Percentiles rank a stretch among this genome's conserved stretches.
Evolutionary conservation across 2,113 vertebrate species (phyloP).

Genomic region (Myotis lucifugus): DNA sequence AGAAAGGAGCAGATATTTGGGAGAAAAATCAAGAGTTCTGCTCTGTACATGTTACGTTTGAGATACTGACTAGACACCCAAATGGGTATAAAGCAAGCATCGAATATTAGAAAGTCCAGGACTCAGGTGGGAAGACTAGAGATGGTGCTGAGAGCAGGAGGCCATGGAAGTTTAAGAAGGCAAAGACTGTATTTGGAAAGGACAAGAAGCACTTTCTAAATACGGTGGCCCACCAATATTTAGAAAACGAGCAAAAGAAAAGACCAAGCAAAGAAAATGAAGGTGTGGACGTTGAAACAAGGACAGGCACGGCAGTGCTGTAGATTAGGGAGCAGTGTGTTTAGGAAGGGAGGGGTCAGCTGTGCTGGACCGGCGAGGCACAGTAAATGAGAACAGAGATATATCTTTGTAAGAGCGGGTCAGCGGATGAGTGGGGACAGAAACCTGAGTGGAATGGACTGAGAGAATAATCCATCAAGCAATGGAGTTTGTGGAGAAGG

Average conservation of each 20-base stretch:
- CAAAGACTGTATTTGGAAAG: neutral
- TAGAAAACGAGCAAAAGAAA: neutral
- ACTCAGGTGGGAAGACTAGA: neutral
- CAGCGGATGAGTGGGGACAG: neutral
- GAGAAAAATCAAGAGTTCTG: neutral
- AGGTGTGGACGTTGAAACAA: neutral
- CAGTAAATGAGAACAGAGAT: neutral
- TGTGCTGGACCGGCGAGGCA: neutral
- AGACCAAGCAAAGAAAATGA: neutral
- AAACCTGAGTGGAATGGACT: neutral
- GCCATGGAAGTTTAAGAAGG: neutral
- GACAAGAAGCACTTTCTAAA: neutral
- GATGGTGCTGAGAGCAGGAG: neutral
- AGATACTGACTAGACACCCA: neutral
- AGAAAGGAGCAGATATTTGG: neutral
- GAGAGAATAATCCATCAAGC: constrained; percentile 2
- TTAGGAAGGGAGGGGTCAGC: neutral
- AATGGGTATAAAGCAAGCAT: neutral
- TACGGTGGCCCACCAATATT: neutral
- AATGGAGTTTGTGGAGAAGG: neutral
- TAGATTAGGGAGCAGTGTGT: neutral
- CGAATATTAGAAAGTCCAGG: neutral
- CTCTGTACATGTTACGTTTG: neutral
- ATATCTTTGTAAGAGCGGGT: neutral
- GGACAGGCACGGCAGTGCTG: neutral